phyloP scores from a whole-genome alignment of 92 coral and sea anemone genomes.

The Isaurus tuberculatus region DNA sequence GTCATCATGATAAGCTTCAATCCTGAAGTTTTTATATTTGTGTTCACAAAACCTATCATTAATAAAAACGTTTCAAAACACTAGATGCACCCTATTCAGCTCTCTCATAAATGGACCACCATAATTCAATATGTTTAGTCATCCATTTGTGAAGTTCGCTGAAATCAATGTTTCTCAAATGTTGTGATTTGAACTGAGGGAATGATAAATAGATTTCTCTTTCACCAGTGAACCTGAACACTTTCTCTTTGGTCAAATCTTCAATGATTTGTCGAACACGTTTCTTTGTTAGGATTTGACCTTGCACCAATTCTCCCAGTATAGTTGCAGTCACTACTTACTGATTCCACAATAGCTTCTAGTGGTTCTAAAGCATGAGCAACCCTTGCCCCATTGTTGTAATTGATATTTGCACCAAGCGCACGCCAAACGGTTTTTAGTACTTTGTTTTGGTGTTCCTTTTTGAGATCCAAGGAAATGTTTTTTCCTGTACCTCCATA shows the following conservation, averaged over 20 bases:
- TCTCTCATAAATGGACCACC: conserved; percentile 57
- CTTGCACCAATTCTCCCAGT: conserved; percentile 23
- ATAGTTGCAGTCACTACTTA: conserved; percentile 30
- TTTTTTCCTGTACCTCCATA: conserved; percentile 64
- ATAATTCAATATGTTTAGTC: conserved; percentile 47
- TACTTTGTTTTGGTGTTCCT: conserved; percentile 65
- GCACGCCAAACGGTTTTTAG: conserved; percentile 63
- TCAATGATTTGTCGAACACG: conserved; percentile 40
- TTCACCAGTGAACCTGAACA: conserved; percentile 49
- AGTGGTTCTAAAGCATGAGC: conserved; percentile 52
- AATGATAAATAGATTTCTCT: conserved; percentile 56
- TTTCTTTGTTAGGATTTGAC: conserved; percentile 45
- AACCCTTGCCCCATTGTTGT: conserved; percentile 54
- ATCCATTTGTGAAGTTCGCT: conserved; percentile 58
- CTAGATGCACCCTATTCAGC: conserved; percentile 1
- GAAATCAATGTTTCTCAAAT: conserved; percentile 48
- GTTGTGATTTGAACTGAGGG: conserved; percentile 35
- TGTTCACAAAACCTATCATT: too few species aligned
- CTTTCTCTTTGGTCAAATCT: conserved; percentile 37
- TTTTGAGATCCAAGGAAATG: conserved; percentile 66
- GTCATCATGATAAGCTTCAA: too few species aligned
- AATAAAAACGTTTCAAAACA: too few species aligned
- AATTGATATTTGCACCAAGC: conserved; percentile 55
- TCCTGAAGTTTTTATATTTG: too few species aligned
- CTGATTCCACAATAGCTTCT: conserved; percentile 55